These are phyloP conservation scores for Brachyptera putata DNA, from an alignment of 2,888 invertebrate genomes.

Conservation along the genomic window DNA sequence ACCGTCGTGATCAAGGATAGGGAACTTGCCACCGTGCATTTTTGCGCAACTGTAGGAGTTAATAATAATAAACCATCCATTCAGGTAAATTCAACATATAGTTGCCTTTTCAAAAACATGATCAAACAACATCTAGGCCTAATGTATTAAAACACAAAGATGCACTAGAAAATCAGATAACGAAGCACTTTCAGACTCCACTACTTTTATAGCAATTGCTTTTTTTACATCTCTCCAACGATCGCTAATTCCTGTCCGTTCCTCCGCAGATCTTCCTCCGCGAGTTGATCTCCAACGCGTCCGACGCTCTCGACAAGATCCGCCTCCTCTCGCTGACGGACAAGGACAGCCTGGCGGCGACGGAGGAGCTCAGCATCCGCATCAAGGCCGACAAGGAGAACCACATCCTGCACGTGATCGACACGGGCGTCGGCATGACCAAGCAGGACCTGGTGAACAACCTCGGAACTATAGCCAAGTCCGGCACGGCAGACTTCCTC, in stretches of 20 bases:
- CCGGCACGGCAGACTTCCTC: constrained; percentile 94
- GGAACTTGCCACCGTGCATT: no score
- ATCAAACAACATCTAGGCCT: no score
- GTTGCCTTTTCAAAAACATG: no score
- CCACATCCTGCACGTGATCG: constrained; percentile 87
- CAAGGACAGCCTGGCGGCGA: constrained; percentile 68
- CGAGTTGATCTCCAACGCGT: constrained; percentile 98
- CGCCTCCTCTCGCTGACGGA: constrained; percentile 89
- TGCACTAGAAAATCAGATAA: no score
- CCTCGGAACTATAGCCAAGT: constrained; percentile 97
- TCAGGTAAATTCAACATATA: no score
- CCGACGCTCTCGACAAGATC: constrained; percentile 98
- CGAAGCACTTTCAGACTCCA: no score
- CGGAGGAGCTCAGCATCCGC: constrained; percentile 80
- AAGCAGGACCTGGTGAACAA: constrained; percentile 89
- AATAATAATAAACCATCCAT: no score
- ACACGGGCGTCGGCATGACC: constrained; percentile 98
- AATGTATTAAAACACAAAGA: no score
- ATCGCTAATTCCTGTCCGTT: not conserved
- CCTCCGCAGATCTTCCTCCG: constrained; percentile 80
- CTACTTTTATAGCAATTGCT: no score
- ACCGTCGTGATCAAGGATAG: no score
- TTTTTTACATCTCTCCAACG: no score
- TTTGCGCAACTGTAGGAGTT: no score
- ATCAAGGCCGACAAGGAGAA: constrained; percentile 92